phyloP scores from a whole-genome alignment of 2,113 vertebrate genomes.

The Silurus asotus region DNA sequence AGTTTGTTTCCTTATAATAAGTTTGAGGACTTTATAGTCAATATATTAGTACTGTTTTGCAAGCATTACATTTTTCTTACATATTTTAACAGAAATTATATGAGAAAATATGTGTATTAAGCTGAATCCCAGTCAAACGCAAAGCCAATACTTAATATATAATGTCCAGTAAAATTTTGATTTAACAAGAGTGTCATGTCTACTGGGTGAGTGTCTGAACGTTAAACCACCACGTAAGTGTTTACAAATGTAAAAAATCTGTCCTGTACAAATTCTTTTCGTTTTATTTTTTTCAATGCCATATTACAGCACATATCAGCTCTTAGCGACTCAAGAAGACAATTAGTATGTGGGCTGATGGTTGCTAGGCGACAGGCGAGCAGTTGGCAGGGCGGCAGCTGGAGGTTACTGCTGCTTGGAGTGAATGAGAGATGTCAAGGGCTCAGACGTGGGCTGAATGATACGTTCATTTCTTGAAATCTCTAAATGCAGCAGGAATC shows the following conservation, averaged over 20 bases:
- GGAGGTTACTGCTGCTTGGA: conserved; percentile 49
- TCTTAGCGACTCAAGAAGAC: conserved; percentile 42
- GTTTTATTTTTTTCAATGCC: conserved; percentile 21
- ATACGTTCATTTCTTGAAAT: conserved; percentile 47
- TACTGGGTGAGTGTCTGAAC: background rate
- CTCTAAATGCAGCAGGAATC: conserved; percentile 30
- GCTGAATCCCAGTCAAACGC: background rate
- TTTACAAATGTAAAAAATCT: conserved; percentile 6
- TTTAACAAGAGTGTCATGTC: background rate
- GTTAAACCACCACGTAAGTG: background rate
- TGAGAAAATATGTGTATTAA: background rate
- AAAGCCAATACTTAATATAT: background rate
- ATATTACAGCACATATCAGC: conserved; percentile 49
- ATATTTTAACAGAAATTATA: no score
- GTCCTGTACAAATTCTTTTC: conserved; percentile 5
- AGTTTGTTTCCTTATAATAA: background rate
- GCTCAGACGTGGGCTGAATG: conserved; percentile 47
- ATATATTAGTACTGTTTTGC: background rate
- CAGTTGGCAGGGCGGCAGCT: conserved; percentile 44
- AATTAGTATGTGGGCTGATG: conserved; percentile 57
- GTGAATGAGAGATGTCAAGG: conserved; percentile 52
- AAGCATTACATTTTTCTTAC: background rate
- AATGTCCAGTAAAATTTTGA: background rate
- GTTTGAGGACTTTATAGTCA: background rate
- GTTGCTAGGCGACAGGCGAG: conserved; percentile 63